Conservation (phyloP, 2,888 invertebrate species). For the Copidosoma aretas region DNA sequence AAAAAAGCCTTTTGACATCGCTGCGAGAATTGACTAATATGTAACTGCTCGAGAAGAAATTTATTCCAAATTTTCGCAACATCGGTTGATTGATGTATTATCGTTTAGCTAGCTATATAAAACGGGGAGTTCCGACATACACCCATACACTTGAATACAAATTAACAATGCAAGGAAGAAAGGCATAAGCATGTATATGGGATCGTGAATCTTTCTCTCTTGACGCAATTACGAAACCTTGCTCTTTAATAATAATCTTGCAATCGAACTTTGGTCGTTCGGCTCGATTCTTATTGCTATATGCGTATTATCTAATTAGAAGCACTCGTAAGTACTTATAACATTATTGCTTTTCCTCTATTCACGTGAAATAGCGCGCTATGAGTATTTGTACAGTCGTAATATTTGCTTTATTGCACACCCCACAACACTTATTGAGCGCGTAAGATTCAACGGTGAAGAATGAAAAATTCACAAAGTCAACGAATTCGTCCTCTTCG, state of each 20-base stretch:
- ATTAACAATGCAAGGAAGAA: no score
- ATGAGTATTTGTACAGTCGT: no score
- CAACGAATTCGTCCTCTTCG: constrained; percentile 33
- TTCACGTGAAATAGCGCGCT: no score
- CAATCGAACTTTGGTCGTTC: constrained; percentile 22
- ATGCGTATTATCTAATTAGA: no score
- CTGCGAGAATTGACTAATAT: constrained; percentile 41
- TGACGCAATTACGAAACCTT: not conserved
- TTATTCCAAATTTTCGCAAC: constrained; percentile 43
- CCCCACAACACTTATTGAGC: not conserved
- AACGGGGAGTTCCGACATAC: constrained; percentile 30
- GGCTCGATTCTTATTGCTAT: constrained; percentile 32
- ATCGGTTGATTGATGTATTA: constrained; percentile 49
- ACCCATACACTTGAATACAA: not conserved
- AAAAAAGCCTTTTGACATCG: constrained; percentile 39
- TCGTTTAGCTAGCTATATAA: constrained; percentile 48
- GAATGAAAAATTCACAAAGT: constrained; percentile 14
- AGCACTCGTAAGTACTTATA: no score
- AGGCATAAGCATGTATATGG: no score
- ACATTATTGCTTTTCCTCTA: no score
- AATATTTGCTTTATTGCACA: not conserved
- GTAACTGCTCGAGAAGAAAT: constrained; percentile 38
- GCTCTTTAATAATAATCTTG: constrained; percentile 3
- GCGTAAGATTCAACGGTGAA: not conserved
- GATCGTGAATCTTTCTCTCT: no score